A percentile compares a stretch with the other conserved stretches of the same genome.
Evolutionary conservation across 2,797 vertebrate species (phyloP).

Genomic region (Octomys mimax): DNA sequence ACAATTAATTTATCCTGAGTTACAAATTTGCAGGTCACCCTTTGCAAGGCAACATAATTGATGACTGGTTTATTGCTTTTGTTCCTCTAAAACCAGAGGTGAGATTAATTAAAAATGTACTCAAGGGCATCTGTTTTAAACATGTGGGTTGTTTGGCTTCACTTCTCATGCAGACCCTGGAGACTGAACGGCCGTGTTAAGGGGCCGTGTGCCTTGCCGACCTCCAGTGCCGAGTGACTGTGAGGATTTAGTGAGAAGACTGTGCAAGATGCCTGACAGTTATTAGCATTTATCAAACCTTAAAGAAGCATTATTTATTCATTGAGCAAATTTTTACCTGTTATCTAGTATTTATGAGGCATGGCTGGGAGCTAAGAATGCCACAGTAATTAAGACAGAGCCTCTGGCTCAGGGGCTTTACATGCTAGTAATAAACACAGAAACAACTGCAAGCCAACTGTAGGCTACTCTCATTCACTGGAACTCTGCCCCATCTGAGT

Average conservation of each 20-base stretch:
- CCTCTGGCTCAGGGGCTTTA: background rate
- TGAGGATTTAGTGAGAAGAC: background rate
- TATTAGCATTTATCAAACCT: background rate
- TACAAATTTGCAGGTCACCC: conserved; percentile 46
- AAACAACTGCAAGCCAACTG: background rate
- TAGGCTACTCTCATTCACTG: background rate
- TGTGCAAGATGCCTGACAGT: background rate
- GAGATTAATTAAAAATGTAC: conserved; percentile 47
- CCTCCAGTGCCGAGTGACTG: conserved; percentile 79
- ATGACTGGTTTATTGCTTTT: conserved; percentile 38
- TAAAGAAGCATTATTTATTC: conserved; percentile 22
- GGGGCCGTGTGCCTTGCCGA: conserved; percentile 69
- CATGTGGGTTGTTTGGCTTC: conserved; percentile 41
- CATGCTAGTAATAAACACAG: background rate
- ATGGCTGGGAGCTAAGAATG: background rate
- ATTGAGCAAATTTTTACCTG: background rate
- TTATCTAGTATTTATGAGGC: background rate
- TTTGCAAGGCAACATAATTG: conserved; percentile 63
- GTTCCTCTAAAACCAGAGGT: conserved; percentile 43
- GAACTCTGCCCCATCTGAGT: background rate
- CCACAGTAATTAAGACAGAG: background rate
- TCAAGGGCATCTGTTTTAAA: background rate
- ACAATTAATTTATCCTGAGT: conserved; percentile 23
- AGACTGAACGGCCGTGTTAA: background rate
- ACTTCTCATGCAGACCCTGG: background rate